Base-by-base conservation (phyloP, 1,140 invertebrate species). In the Panonychus citri region DNA sequence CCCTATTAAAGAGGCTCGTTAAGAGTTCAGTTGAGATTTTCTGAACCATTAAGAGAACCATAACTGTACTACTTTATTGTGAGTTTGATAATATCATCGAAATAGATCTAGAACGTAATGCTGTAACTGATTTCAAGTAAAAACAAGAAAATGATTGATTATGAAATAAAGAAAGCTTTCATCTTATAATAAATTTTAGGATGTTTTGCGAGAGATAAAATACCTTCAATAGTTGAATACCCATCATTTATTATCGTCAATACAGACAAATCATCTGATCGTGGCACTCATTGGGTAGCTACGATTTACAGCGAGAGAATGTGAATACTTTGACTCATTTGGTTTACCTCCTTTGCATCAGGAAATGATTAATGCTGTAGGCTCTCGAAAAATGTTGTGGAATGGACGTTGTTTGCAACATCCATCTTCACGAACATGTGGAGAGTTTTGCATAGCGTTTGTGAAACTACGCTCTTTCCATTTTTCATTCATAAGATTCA, bases 51-150 rank as follows among this genome's bases (percentile, higher is more conserved):
- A 21, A 8, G 28, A 13, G 27, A 39, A 19, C 37, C 4, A 26
- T 57, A 4, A 53, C 21, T 42, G 51, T 53, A 4, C 13, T 57
- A 19, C 3, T 52, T 3, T 53, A 57, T 52, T 54, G 25, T 34
- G 60, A 63, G 19, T 63, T 60, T 42, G 48, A 59, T 48, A 58
- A 53, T 19, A 21, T 60, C 13, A 17, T 62, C 1, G 40, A 58
- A 30, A 60, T 62, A 51, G 49, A 62, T 48, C 15, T 19, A 7
- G 40, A 57, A 2, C 48, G 55, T 50, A 46, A 55, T 26, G 50
- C 56, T 15, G 39, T n/a, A 49, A 60, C 55, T 37, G 56, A 60
- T 46, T 57, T 57, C 37, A 26, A 27, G 7, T 39, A 57, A 39
- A 30, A 21, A 3, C 3, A 34, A 28, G 8, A 57, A 17, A 53